These are phyloP conservation scores for Zygothrica quintamaculata DNA, from an alignment of 2,888 invertebrate species.

Conservation along the genomic window DNA sequence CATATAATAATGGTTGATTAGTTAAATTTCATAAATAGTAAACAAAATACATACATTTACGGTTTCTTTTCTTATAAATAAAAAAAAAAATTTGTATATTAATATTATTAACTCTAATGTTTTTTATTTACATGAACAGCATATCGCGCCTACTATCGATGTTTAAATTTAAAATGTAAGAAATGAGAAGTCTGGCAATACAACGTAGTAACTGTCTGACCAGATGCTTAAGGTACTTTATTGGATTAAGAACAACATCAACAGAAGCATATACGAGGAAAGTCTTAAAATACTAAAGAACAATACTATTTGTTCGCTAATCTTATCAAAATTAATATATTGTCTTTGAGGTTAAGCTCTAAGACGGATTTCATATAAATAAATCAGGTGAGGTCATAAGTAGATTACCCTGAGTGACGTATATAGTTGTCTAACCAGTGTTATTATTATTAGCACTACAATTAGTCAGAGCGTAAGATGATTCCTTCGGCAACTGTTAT, in stretches of 20 bases:
- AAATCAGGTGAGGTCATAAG: conserved; percentile 29
- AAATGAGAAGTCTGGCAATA: conserved; percentile 29
- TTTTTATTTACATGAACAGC: neutral
- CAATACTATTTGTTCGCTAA: conserved; percentile 22
- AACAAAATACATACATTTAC: no score
- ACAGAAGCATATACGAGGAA: conserved; percentile 4
- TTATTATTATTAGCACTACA: no score
- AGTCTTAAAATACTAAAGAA: conserved; percentile 53
- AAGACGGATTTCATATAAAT: conserved; percentile 3
- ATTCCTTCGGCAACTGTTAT: conserved; percentile 55
- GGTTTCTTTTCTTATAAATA: no score
- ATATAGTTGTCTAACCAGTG: conserved; percentile 43
- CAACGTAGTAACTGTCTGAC: conserved; percentile 17
- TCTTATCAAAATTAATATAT: conserved; percentile 24
- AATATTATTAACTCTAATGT: no score
- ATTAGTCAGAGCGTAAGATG: conserved; percentile 51
- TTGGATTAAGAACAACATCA: conserved; percentile 17
- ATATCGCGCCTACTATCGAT: neutral
- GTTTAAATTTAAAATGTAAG: conserved; percentile 2
- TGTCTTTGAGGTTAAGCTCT: conserved; percentile 3
- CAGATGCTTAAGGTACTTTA: conserved; percentile 1
- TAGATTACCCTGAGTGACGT: conserved; percentile 47
- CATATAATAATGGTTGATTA: no score
- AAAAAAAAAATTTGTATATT: no score
- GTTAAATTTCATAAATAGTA: no score